phyloP scores from a whole-genome alignment of 2,797 vertebrate genomes.

The Hypotaenidia okinawae region DNA sequence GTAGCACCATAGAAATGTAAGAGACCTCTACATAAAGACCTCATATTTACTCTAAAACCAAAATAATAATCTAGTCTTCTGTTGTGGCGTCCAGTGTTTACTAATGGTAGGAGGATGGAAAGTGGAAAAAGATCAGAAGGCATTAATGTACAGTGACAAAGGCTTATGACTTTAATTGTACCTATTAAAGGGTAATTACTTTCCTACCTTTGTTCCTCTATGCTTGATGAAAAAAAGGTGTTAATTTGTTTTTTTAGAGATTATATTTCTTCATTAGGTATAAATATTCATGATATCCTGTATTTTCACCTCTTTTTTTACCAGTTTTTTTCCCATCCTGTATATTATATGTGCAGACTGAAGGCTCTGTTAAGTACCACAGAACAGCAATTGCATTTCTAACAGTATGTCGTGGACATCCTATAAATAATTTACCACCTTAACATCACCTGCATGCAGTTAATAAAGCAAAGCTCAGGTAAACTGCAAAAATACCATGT shows the following conservation, averaged over 20 bases:
- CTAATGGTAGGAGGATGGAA: neutral
- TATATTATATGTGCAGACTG: neutral
- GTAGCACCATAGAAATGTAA: neutral
- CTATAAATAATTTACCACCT: neutral
- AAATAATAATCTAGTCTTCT: neutral
- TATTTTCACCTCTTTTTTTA: neutral
- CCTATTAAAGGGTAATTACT: neutral
- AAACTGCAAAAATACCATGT: neutral
- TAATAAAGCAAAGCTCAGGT: neutral
- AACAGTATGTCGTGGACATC: rapidly evolving
- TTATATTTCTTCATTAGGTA: neutral
- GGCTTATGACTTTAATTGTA: neutral
- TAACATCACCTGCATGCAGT: neutral
- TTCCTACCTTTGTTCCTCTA: neutral
- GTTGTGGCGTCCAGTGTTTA: neutral
- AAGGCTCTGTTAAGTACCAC: neutral
- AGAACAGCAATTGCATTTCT: neutral
- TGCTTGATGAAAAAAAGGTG: rapidly evolving
- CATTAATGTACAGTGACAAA: neutral
- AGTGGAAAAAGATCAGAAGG: neutral
- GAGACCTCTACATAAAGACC: neutral
- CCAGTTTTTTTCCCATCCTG: neutral
- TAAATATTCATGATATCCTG: neutral
- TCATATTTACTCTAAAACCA: neutral
- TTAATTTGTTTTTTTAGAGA: rapidly evolving